Base-by-base conservation (phyloP, 2,113 vertebrate species). In the Stegostoma tigrinum region DNA sequence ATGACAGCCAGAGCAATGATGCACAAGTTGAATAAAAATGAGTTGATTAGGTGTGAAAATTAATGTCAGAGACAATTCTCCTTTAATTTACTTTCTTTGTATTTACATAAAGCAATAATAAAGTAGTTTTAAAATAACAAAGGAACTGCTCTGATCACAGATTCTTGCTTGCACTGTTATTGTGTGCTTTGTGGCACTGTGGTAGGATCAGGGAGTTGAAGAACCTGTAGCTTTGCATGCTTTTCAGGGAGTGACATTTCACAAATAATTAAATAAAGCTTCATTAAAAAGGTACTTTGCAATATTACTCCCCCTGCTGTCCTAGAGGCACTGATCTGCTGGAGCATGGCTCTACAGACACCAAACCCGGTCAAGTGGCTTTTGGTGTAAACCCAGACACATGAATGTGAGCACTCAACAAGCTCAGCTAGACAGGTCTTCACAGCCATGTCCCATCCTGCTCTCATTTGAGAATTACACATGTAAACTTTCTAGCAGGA, bases 91-190 rank as follows among this genome's bases (percentile, higher is more conserved):
- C 66, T 66, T 38, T 19, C 21, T 45, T 17, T 21, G 6, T 45
- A 83, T 83, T 83, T 93, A 66, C 34, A 93, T 93, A n/a, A 93
- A 67, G 61, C 89, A 93, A 93, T 93, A 66, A 93, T 61, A 93
- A 93, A 93, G 34, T 83, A 93, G 30, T 93, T 93, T 90, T 89
- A 89, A 89, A 89, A 89, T 52, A 17, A 93, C 66, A 93, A 27
- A 61, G 30, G 12, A 52, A 83, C 17, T 1, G 17, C 34, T n/a
- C 5, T 61, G 34, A 93, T 23, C 14, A 30, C 30, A 2, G 14
- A 61, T 42, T 83, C 80, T 83, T 3, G 80, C 5, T 83, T 83
- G 80, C 80, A 42, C 80, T 87, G 85, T 90, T 61, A 5, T 55
- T 55, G 15, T 64, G 85, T 45, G 45, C 61, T 55, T 48, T 61